Base-by-base conservation (phyloP, 2,113 vertebrate genomes). In the Leptobrachium leishanense region DNA sequence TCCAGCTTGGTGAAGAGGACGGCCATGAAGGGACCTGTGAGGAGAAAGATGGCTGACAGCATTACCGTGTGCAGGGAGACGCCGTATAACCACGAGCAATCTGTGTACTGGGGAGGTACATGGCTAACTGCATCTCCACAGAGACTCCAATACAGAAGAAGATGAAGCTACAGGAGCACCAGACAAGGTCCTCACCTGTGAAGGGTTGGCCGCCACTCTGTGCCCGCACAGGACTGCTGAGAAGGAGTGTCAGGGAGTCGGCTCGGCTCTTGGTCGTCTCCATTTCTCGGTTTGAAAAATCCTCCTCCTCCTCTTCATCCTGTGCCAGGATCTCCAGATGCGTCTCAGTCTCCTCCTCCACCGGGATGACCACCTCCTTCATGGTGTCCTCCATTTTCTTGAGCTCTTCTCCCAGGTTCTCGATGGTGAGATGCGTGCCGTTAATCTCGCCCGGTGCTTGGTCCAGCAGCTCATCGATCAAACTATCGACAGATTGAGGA, bases 1-100 rank as follows among this genome's bases (percentile, higher is more conserved):
- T 99, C 97, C 89, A 99, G 92, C 90, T 98, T 98, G 87, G 92
- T 86, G 8, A 99, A 95, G 63, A 99, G 91, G 85, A 95, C 95
- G 1, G 92, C 90, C 85, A 98, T 91, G 63, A 98, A 97, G 4
- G 97, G 96, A 81, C 97, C 97, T 99, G 91, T 3, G 83, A 11
- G 84, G 70, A 85, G 39, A 3, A 31, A 31, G 20, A 31, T 31
- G 20, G 20, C 20, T 31, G 20, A 31, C 20, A 31, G 20, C 20
- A 31, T 31, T 31, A 31, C 20, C 20, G 20, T 31, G 20, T 31
- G 20, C 20, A 31, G 20, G 20, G 20, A 31, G 20, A 31, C 20
- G 20, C 20, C 20, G 20, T 31, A 31, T 31, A 31, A 1, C 20
- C 20, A 31, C 20, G 20, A 31, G 20, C 20, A 31, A 31, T 31